Conservation (phyloP, 1,140 invertebrate genomes). For the Drusus annulatus region DNA sequence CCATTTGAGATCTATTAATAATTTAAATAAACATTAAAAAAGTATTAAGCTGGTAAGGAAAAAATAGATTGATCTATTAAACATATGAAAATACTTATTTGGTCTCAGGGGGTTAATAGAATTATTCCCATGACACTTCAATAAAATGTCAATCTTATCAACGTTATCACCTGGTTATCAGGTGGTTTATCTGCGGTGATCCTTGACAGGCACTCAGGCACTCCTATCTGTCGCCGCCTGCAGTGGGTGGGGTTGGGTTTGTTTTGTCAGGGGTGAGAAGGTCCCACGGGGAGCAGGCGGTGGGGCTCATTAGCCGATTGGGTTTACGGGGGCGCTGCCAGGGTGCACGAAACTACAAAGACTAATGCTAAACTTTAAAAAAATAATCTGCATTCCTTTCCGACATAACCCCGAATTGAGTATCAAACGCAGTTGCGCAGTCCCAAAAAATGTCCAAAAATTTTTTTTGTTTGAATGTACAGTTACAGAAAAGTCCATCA, state of each 20-base stretch:
- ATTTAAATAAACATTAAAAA: too few species aligned
- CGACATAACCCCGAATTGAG: too few species aligned
- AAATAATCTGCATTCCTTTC: not conserved
- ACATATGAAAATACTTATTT: too few species aligned
- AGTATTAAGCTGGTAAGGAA: too few species aligned
- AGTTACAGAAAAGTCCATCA: too few species aligned
- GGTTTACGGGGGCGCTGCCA: constrained; percentile 35
- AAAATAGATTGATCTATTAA: too few species aligned
- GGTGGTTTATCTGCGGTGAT: not conserved
- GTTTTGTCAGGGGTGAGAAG: not conserved
- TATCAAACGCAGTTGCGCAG: too few species aligned
- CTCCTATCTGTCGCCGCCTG: not conserved
- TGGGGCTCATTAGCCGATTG: constrained; percentile 57
- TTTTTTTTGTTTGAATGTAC: too few species aligned
- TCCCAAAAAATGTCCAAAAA: too few species aligned
- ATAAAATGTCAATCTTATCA: not conserved
- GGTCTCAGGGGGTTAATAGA: too few species aligned
- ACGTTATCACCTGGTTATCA: not conserved
- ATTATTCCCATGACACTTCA: not conserved
- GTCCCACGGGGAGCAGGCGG: constrained; percentile 12
- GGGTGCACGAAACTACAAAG: not conserved
- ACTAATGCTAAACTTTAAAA: not conserved
- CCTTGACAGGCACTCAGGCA: not conserved
- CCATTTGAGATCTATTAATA: too few species aligned
- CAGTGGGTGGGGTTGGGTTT: not conserved